phyloP scores from a whole-genome alignment of 2,797 vertebrate genomes.

The Galagoides demidoff region DNA sequence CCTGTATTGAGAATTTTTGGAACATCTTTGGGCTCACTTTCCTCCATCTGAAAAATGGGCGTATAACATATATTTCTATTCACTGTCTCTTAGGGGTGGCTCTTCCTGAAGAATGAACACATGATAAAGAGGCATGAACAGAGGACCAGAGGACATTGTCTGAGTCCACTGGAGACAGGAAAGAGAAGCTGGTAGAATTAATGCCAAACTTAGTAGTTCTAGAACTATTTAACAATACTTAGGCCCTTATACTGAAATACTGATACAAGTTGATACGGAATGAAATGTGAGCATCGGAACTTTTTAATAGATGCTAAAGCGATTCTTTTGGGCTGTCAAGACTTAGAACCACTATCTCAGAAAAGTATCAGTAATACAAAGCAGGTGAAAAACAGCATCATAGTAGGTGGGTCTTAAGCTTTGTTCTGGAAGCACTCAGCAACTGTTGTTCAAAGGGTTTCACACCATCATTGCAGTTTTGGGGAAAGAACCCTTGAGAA shows the following conservation, averaged over 20 bases:
- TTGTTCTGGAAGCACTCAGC: neutral
- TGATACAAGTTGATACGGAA: neutral
- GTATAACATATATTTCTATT: neutral
- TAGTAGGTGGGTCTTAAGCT: neutral
- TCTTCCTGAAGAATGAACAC: neutral
- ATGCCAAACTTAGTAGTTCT: slow-evolving; percentile 1
- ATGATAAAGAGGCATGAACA: neutral
- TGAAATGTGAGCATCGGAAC: neutral
- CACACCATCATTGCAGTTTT: too few relatives aligned
- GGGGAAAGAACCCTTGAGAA: neutral
- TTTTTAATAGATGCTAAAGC: neutral
- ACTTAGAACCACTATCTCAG: neutral
- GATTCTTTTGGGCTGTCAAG: neutral
- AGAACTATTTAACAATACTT: neutral
- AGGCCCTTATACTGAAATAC: neutral
- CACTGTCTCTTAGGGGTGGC: neutral
- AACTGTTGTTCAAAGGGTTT: neutral
- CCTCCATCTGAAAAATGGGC: neutral
- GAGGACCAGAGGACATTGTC: neutral
- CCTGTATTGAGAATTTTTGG: neutral
- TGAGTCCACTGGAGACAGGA: neutral
- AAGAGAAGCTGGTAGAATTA: neutral
- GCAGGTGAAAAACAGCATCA: neutral
- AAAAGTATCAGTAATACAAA: neutral
- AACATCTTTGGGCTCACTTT: neutral